Base-by-base conservation (phyloP, 2,113 vertebrate species). In the Bufo bufo region DNA sequence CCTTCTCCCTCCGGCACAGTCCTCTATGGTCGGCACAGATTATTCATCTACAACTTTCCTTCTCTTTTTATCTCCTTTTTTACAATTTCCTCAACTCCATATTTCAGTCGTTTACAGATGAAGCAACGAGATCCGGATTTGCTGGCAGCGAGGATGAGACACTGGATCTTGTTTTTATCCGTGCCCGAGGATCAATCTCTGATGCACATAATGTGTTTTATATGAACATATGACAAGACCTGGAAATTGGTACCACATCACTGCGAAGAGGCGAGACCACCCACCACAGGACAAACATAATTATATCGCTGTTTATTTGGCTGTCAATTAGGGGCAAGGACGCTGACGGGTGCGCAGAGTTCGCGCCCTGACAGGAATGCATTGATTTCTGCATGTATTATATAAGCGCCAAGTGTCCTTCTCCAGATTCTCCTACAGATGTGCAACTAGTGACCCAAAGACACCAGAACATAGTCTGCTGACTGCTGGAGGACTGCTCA, bases 291-390 rank as follows among this genome's bases (percentile, higher is more conserved):
- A 83, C 86, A 82, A 82, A 87, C 86, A 87, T 82, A 47, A 87
- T 87, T 87, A 87, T 82, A 75, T 43, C 86, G 50, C 43, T 88
- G 86, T 83, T 88, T 88, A 88, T 83, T 88, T 88, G 83, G 80
- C 80, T 88, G 86, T 88, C 86, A 83, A 75, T 88, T 88, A 88
- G 23, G 45, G 77, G 54, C 80, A 59, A 59, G 86, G 86, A 12
- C 79, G 59, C 54, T 87, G 86, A 82, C 54, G 50, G 16, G 54
- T 74, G 66, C 86, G 11, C 16, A 11, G 71, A 74, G 19, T 66
- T 14, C 19, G 4, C 10, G 77, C 77, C 45, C 13, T 12, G 56
- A 20, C 43, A 81, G 63, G 85, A 82, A 82, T 82, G 78, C 65
- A 87, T 81, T 85, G 72, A 85, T 65, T 72, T 74, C 52, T 87